Evolutionary conservation across 2,888 invertebrate genomes (phyloP), one percentile per base, ranked within the genome.

Genomic region (Dione juno): DNA sequence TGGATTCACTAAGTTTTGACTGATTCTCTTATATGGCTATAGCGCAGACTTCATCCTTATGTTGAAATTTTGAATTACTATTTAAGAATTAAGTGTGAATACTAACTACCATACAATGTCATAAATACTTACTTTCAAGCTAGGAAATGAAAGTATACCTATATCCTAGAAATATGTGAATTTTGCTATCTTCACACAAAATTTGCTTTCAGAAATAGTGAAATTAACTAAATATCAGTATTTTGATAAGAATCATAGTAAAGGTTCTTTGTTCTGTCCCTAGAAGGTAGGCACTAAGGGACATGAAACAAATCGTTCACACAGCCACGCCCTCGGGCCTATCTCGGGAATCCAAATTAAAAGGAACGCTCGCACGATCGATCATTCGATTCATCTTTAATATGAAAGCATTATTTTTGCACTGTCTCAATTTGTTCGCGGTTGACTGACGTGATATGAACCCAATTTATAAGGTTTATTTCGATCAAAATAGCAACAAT

Each of bases 261-360:
- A 69, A 67, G 54, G 54, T 65, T 65, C 73, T 75, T 75, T 72
- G 71, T 70, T 72, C 69, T 73, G 64, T 64, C 67, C 69, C 69
- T 74, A 69, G 76, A 80, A 82, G 82, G 82, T 82, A 82, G 81
- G 84, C 81, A 84, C 81, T 79, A 82, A 88, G 90, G 86, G 90
- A 90, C 88, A 86, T 86, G 88, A 89, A 92, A 92, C 90, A 92
- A 93, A 93, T 93, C 84, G 92, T 90, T 88, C 88, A 79, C 79
- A 74, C 82, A 81, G 86, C 92, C 92, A 92, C 92, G 90, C 92
- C 92, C 88, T 82, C 86, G 84, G 78, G 83, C 84, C 87, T 86
- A 88, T 89, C 89, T 88, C 85, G 81, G 82, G 84, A 88, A 91
- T 92, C 92, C 89, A 90, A 92, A 93, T 92, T 92, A 91, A 92